phyloP scores from a whole-genome alignment of 2,888 invertebrate species.

The Pristionchus exspectatus region DNA sequence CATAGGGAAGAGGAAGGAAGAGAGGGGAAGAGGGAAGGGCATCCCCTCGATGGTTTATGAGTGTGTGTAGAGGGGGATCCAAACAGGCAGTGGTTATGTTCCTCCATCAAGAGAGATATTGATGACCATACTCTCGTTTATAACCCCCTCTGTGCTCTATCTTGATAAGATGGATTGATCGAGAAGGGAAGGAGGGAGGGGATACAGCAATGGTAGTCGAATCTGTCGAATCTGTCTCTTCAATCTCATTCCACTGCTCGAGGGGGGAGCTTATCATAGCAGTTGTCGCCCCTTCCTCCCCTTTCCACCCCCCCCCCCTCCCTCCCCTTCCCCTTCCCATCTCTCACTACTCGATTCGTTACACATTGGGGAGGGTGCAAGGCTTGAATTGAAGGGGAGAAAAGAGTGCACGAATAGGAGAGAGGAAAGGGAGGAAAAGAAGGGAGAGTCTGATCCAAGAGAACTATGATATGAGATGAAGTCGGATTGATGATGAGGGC shows the following conservation, averaged over 20 bases:
- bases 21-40: constrained; percentile 10
- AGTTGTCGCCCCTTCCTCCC: constrained; percentile 25
- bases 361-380: constrained; percentile 17
- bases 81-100: constrained; percentile 48
- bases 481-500: not conserved
- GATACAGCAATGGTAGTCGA: not conserved
- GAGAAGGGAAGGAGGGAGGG: not conserved
- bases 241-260: constrained; percentile 27
- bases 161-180: constrained; percentile 46
- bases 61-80: not conserved
- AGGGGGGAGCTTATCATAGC: constrained; percentile 44
- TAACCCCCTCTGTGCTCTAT: constrained; percentile 25
- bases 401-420: not conserved
- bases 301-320: not conserved
- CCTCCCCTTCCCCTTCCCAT: not conserved
- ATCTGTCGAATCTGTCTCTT: not conserved
- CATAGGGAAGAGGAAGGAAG: constrained; percentile 41
- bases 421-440: constrained; percentile 27
- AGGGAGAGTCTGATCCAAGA: constrained; percentile 13
- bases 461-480: constrained; percentile 29
- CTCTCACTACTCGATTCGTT: constrained; percentile 37
- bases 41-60: constrained; percentile 34
- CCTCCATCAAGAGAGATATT: constrained; percentile 39
- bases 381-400: constrained; percentile 28
- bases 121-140: constrained; percentile 26